Evolutionary conservation across 2,888 invertebrate species (phyloP), one percentile per base, ranked within the genome.

Genomic region (Apodemia zela): DNA sequence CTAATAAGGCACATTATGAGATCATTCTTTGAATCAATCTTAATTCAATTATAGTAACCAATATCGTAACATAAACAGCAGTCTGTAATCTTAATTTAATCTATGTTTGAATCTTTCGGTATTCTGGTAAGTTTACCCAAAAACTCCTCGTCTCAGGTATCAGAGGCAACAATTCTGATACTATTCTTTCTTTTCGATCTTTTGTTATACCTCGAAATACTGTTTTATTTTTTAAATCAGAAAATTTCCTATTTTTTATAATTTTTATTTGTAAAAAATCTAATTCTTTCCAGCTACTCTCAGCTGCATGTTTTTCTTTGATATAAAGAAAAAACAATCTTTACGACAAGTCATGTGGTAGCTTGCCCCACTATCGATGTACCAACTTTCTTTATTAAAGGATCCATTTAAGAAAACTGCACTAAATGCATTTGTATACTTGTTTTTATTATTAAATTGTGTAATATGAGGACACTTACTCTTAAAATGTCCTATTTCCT

Each of bases 201-300:
- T 38, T 60, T 60, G 60, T 63, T 60, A 59, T 59, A 21, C 38
- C 49, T 63, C 63, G 60, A 54, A 60, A 60, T 57, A 45, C 51
- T 54, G 63, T 63, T 57, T 63, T 60, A 63, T 60, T 60, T 63
- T 54, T 60, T 60, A 45, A 54, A 60, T 63, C 60, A 29, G 63
- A 57, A 60, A 45, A 10, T 57, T 57, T 60, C 29, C 60, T 54
- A 60, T 54, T 60, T 60, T 63, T 59, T 17, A 17, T 17, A 35
- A 59, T 59, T 63, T 51, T 63, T 38, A 63, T 54, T 63, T 63
- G 60, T 59, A 63, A 33, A 35, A 60, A 60, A 42, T 63, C 54
- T 60, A 51, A 29, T 58, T n/a, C 15, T 33, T 58, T 25, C n/a
- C 47, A 47, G 17, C 17, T 47, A n/a, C n/a, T n/a, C 15, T 47